Evolutionary conservation across 2,113 vertebrate species (phyloP), one percentile per base, ranked within the genome.

Genomic region (Natator depressus): DNA sequence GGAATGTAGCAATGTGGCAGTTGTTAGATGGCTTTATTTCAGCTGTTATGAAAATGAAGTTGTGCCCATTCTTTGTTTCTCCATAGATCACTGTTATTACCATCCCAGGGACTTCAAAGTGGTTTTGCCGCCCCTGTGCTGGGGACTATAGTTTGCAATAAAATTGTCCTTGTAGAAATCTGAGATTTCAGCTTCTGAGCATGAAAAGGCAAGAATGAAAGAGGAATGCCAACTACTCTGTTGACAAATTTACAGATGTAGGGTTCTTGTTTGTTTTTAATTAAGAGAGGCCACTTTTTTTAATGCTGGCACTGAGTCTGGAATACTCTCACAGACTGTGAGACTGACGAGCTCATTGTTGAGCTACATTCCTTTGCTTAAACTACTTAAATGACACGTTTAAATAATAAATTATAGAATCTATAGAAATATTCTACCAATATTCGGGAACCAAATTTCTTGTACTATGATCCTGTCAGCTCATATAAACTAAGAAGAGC

Each of bases 371-470:
- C 90, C 51, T 85, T 93, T 91, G 59, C 91, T 94, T 95, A 24
- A 83, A 95, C 82, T 88, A 75, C 78, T 88, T 80, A 88, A 13
- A 0, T 50, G 65, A 57, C 47, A 38, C 59, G 29, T 88, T 95
- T 92, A 91, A 95, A 93, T 83, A 92, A 53, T 83, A 42, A 88
- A 79, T 1, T n/a, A 69, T 3, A 79, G 89, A 79, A 81, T 93
- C 89, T 38, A 93, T 75, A 51, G 82, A 93, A 95, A 82, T 72
- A 91, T 82, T 97, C 94, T 93, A 83, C 89, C 54, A 81, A 57
- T 96, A 93, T 81, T 95, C 92, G 88, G 50, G 85, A 93, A 10
- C 75, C 47, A 42, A 88, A 72, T 69, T 78, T 72, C 27, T 59
- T 4, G 84, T 92, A 81, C 85, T 8, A 2, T 4, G 38, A 81